Evolutionary conservation across 2,797 vertebrate genomes (phyloP), one percentile per base, ranked within the genome.

Genomic region (Nyctibius grandis): DNA sequence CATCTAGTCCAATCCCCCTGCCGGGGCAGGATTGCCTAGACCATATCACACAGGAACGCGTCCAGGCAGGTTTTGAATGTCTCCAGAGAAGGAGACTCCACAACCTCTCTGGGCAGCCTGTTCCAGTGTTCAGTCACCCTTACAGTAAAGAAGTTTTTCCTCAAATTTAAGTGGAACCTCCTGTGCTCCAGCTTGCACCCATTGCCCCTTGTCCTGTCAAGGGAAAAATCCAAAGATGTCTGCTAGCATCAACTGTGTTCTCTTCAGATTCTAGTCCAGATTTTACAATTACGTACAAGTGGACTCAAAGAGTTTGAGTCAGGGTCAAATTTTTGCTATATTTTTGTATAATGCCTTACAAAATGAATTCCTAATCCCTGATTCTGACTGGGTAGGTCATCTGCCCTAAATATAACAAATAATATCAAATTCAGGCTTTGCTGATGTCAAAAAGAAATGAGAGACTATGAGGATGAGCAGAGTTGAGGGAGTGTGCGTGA

Each of bases 351-450:
- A 77, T 70, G 60, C 48, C 11, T 70, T 53, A 80, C 10, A 11
- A 94, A 81, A 96, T 89, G 5, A 94, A 89, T 87, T 89, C 67
- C 21, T 96, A 93, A 96, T 94, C 93, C 84, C 65, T 8, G 40
- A 42, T 69, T 89, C 77, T 50, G 50, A n/a, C 85, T 69, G 34
- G 3, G 12, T 92, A 69, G 81, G 60, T 93, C 75, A 94, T 74
- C 56, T 91, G 80, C 36, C 51, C 74, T 82, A 79, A 87, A 89
- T 80, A 85, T 61, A 95, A 85, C 28, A 87, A 94, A 85, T 69
- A 68, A 94, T 77, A 95, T 79, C 74, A 92, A 92, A 74, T 70
- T 92, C 56, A 72, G 64, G 67, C 56, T 94, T 93, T 89, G 42
- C 13, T 74, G 67, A 88, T 36, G 38, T 50, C 25, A 2, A 67